Evolutionary conservation across 2,888 invertebrate genomes (phyloP).

Genomic region (Dorcus hopei): DNA sequence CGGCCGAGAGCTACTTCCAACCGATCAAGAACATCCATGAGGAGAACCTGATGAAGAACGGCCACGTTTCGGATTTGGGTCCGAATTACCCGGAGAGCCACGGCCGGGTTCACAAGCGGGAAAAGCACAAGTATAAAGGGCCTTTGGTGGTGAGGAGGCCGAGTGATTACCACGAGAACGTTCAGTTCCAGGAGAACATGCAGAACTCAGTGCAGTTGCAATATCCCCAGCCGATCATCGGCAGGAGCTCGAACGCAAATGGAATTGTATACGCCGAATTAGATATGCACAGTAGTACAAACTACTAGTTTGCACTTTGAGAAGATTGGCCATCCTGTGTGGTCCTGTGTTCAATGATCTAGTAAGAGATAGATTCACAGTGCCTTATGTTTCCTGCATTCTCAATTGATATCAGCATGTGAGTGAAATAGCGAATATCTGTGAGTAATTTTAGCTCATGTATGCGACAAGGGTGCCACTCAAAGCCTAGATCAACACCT

Average conservation of each 20-base stretch:
- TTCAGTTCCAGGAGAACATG: constrained; percentile 41
- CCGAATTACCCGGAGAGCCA: constrained; percentile 30
- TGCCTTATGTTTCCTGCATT: no score
- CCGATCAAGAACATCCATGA: constrained; percentile 62
- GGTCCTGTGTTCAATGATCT: no score
- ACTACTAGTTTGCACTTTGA: no score
- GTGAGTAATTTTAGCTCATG: no score
- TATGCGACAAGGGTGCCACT: no score
- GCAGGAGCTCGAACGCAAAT: constrained; percentile 41
- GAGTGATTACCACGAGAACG: constrained; percentile 42
- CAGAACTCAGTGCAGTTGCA: constrained; percentile 47
- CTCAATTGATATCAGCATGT: no score
- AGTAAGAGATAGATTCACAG: no score
- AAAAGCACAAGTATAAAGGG: constrained; percentile 45
- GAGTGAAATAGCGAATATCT: no score
- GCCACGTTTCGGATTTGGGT: constrained; percentile 44
- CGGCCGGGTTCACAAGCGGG: constrained; percentile 32
- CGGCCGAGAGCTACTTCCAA: constrained; percentile 60
- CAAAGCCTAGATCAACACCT: no score
- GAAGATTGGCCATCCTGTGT: no score
- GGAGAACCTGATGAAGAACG: constrained; percentile 48
- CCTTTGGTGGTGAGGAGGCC: constrained; percentile 43
- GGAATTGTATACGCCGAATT: constrained; percentile 52
- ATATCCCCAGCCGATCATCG: constrained; percentile 47
- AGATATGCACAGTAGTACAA: constrained; percentile 45